A percentile compares a stretch with the other conserved stretches of the same genome.
Evolutionary conservation across 2,113 vertebrate species (phyloP).

Genomic region (Hippotragus niger): DNA sequence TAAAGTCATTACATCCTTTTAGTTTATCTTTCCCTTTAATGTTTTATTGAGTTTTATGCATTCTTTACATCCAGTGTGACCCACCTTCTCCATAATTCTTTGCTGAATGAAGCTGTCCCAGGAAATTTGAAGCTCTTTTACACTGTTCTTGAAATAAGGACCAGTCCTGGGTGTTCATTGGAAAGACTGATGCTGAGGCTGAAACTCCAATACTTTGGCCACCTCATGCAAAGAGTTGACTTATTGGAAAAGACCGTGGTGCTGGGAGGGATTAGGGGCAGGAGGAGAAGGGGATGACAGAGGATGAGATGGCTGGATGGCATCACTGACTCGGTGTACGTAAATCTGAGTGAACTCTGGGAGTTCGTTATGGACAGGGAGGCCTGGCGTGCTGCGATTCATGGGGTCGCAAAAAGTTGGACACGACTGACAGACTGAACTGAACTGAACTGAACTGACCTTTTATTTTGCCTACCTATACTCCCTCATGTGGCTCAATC

Average conservation of each 20-base stretch:
- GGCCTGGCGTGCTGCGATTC: rapidly evolving
- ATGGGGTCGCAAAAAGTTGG: too few species aligned
- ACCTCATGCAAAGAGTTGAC: too few species aligned
- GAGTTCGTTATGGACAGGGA: too few species aligned
- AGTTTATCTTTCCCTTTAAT: not conserved
- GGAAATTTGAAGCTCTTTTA: not conserved
- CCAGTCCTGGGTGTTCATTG: too few species aligned
- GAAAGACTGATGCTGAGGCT: too few species aligned
- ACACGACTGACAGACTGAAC: too few species aligned
- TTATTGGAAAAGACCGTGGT: too few species aligned
- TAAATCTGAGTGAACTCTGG: too few species aligned
- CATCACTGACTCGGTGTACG: rapidly evolving
- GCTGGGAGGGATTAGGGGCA: too few species aligned
- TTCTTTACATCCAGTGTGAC: not conserved
- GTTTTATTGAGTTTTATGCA: not conserved
- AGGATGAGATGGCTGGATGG: too few species aligned
- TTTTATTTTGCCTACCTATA: not conserved
- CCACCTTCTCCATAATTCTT: not conserved
- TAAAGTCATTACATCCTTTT: not conserved
- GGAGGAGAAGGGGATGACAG: too few species aligned
- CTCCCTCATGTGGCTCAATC: not conserved
- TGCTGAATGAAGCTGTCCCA: not conserved
- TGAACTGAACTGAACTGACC: not conserved
- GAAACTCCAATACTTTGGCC: too few species aligned
- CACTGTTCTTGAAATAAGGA: not conserved